Evolutionary conservation across 2,113 vertebrate genomes (phyloP).

Genomic region (Oostethus manadensis): DNA sequence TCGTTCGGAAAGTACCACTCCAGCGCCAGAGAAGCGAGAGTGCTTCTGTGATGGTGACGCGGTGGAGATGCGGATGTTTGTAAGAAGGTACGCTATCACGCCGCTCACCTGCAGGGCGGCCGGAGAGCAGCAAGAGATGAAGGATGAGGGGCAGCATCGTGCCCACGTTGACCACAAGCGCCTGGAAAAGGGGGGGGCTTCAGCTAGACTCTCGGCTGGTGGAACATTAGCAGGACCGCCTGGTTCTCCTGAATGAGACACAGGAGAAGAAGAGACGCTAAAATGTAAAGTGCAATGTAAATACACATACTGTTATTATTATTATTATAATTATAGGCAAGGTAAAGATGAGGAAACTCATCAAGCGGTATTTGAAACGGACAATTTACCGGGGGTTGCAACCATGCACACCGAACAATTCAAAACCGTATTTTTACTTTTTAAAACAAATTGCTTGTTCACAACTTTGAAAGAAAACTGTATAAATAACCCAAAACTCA

Average conservation of each 20-base stretch:
- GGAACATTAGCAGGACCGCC: slow-evolving; percentile 65
- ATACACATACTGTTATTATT: too few species aligned
- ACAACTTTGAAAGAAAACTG: too few species aligned
- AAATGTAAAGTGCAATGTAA: too few species aligned
- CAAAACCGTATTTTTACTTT: too few species aligned
- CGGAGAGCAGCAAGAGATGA: slow-evolving; percentile 49
- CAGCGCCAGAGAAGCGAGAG: not conserved
- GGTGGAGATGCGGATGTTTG: not conserved
- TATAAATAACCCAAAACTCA: too few species aligned
- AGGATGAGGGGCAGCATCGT: slow-evolving; percentile 68
- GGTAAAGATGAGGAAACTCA: too few species aligned
- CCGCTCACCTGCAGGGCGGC: slow-evolving; percentile 53
- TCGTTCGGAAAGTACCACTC: too few species aligned
- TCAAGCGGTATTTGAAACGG: too few species aligned
- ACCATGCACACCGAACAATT: too few species aligned
- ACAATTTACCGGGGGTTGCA: too few species aligned
- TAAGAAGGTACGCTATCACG: not conserved
- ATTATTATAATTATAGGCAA: too few species aligned
- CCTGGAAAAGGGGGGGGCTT: slow-evolving; percentile 53
- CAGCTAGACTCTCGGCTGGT: slow-evolving; percentile 48
- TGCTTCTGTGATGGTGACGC: not conserved
- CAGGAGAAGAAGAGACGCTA: slow-evolving; percentile 8
- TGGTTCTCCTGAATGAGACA: slow-evolving; percentile 46
- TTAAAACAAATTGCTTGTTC: too few species aligned
- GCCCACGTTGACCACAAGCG: slow-evolving; percentile 45